phyloP scores from a whole-genome alignment of 2,888 invertebrate species.

The Mesorhabditis sp. region DNA sequence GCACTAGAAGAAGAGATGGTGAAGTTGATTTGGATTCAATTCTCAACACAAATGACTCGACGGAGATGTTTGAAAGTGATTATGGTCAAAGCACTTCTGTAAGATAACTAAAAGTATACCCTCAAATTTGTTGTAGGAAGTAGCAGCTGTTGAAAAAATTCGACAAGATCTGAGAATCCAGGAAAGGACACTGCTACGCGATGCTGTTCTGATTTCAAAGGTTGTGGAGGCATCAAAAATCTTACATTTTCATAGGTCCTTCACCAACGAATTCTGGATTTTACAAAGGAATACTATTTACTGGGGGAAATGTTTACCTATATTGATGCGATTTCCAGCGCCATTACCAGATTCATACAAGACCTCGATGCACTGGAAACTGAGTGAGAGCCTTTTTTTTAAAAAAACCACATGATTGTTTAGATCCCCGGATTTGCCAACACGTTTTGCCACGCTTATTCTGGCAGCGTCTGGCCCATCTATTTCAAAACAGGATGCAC shows the following conservation, averaged over 20 bases:
- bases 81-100: not conserved
- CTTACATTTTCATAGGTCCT: not conserved
- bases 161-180: slow-evolving; percentile 3
- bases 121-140: not conserved
- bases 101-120: not conserved
- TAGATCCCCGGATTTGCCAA: not conserved
- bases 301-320: slow-evolving; percentile 3
- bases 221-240: not conserved
- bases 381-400: not conserved
- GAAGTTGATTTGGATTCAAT: not conserved
- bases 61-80: not conserved
- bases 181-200: slow-evolving; percentile 1
- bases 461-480: not conserved
- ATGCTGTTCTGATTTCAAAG: not conserved
- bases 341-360: not conserved
- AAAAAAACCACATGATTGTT: not conserved
- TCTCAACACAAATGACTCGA: not conserved
- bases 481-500: not conserved
- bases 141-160: not conserved
- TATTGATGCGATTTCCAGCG: not conserved
- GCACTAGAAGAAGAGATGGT: not conserved
- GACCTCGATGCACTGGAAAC: not conserved
- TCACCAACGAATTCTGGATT: not conserved
- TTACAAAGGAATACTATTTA: not conserved
- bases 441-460: not conserved